Percentiles rank a stretch among this genome's conserved stretches.
Conservation (phyloP, 2,797 vertebrate genomes). For the Carapus acus region DNA sequence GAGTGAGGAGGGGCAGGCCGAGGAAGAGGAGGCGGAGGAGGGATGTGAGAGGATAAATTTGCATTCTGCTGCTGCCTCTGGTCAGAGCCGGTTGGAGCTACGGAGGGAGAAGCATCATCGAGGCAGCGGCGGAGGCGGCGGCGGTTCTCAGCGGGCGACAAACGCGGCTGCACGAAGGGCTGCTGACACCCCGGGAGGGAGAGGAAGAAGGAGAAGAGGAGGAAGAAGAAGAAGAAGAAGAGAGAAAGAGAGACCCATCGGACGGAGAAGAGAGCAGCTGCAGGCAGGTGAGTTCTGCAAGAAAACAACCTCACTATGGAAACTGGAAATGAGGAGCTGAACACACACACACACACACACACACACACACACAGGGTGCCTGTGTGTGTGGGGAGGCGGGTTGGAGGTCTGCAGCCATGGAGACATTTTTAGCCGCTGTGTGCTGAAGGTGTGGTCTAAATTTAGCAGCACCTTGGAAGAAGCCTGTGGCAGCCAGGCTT, state of each 20-base stretch:
- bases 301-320: conserved; percentile 12
- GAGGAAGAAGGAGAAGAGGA: conserved; percentile 11
- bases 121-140: conserved; percentile 22
- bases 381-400: too few species aligned
- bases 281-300: conserved; percentile 49
- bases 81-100: conserved; percentile 54
- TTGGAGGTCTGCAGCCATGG: conserved; percentile 23
- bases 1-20: conserved; percentile 22
- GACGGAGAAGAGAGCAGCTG: conserved; percentile 22
- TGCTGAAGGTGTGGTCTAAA: conserved; percentile 62
- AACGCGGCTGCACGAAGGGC: conserved; percentile 14
- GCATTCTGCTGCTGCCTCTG: conserved; percentile 60
- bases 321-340: too few species aligned
- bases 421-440: conserved; percentile 50
- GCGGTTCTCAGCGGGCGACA: conserved; percentile 5
- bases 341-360: too few species aligned
- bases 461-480: conserved; percentile 65
- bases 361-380: too few species aligned
- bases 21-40: conserved; percentile 32
- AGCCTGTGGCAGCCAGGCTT: conserved; percentile 58
- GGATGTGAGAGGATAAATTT: conserved; percentile 61
- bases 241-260: conserved; percentile 13
- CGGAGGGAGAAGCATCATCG: conserved; percentile 40
- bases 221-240: conserved; percentile 15
- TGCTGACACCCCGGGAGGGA: conserved; percentile 15